These are phyloP conservation scores for Meleagris gallopavo DNA, from an alignment of 2,113 vertebrate species.

Conservation along the genomic window DNA sequence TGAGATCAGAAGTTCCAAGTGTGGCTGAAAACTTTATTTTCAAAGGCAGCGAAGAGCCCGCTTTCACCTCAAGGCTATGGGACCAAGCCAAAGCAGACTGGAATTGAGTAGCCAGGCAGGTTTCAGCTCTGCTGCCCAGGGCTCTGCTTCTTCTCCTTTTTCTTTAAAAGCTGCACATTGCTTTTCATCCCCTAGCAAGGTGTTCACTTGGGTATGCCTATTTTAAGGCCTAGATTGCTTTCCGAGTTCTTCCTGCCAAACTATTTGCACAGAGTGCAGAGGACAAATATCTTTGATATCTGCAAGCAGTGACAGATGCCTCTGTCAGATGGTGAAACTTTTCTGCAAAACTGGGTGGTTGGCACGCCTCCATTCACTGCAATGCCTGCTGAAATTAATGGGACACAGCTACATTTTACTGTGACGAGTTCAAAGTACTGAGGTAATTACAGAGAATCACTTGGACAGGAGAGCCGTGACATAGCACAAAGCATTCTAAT, in stretches of 20 bases:
- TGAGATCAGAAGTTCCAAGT: conserved; percentile 2
- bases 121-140: not conserved
- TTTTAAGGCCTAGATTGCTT: conserved; percentile 18
- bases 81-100: accelerated
- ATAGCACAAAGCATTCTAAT: not conserved
- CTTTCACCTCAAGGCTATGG: not conserved
- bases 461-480: not conserved
- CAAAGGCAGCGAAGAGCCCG: not conserved
- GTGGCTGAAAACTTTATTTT: conserved; percentile 3
- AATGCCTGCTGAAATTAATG: conserved; percentile 29
- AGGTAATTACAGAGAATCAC: conserved; percentile 3
- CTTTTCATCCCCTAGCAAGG: not conserved
- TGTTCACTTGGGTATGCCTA: not conserved
- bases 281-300: not conserved
- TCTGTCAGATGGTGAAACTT: not conserved
- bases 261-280: not conserved
- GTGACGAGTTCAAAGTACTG: conserved; percentile 4
- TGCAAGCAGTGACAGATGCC: conserved; percentile 31
- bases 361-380: not conserved
- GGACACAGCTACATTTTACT: not conserved
- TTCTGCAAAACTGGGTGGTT: not conserved
- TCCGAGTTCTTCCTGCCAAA: not conserved
- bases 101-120: not conserved
- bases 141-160: not conserved
- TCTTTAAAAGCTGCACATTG: not conserved